Evolutionary conservation across 1,140 invertebrate genomes (phyloP).

Genomic region (Choristoneura fumiferana): DNA sequence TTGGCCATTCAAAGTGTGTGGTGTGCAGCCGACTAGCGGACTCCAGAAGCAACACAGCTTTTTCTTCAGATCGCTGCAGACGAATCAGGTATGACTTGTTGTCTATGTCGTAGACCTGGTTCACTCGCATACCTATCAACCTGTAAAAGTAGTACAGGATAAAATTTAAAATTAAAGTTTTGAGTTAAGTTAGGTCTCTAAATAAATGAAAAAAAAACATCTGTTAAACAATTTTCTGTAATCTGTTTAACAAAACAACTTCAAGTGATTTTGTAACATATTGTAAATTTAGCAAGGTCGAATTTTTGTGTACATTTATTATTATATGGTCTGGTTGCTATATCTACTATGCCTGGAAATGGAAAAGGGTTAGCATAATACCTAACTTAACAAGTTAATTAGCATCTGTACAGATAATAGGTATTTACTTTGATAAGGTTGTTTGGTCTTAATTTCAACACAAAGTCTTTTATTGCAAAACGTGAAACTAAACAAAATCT

Average conservation of each 20-base stretch:
- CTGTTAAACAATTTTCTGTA: too few species aligned
- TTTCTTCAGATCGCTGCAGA: conserved; percentile 89
- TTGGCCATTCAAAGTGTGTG: conserved; percentile 99
- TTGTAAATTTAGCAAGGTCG: too few species aligned
- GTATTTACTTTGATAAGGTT: too few species aligned
- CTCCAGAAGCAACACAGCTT: conserved; percentile 94
- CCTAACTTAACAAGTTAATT: too few species aligned
- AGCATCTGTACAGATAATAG: too few species aligned
- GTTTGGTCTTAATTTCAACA: neutral
- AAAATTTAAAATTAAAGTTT: neutral
- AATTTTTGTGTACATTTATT: too few species aligned
- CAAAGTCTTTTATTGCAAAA: neutral
- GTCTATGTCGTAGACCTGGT: conserved; percentile 99
- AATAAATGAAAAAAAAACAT: too few species aligned
- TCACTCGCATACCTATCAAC: conserved; percentile 94
- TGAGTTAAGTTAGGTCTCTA: neutral
- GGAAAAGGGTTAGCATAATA: too few species aligned
- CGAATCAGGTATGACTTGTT: conserved; percentile 97
- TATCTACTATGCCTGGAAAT: too few species aligned
- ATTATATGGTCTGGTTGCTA: too few species aligned
- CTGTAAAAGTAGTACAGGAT: conserved; percentile 74
- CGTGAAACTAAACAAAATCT: conserved; percentile 18
- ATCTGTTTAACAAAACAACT: too few species aligned
- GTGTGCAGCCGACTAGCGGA: conserved; percentile 96
- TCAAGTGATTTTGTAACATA: too few species aligned